Percentiles rank a stretch among this genome's conserved stretches.
Conservation (phyloP, 2,888 invertebrate genomes). For the Drosophila macrothrix region DNA sequence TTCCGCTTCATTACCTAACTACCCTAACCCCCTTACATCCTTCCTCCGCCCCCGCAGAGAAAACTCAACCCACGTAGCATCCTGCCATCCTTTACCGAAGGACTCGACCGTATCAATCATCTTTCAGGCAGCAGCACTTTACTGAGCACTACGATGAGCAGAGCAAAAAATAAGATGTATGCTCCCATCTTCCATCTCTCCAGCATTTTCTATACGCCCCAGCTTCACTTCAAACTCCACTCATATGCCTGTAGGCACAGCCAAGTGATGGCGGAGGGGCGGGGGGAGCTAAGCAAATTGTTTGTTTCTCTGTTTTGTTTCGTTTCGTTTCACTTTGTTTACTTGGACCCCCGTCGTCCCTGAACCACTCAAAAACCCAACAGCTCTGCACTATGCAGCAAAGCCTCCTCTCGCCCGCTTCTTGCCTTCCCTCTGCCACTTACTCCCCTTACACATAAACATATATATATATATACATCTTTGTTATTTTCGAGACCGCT, state of each 20-base stretch:
- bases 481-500: slow-evolving; percentile 51
- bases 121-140: slow-evolving; percentile 69
- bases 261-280: background rate
- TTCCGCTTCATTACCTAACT: slow-evolving; percentile 76
- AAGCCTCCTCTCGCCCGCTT: background rate
- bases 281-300: slow-evolving; percentile 58
- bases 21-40: background rate
- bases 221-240: slow-evolving; percentile 25
- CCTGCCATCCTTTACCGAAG: slow-evolving; percentile 15
- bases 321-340: slow-evolving; percentile 58
- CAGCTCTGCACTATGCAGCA: background rate
- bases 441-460: background rate
- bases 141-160: slow-evolving; percentile 17
- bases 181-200: slow-evolving; percentile 6
- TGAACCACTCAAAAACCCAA: slow-evolving; percentile 26
- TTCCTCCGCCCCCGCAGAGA: background rate
- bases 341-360: slow-evolving; percentile 48
- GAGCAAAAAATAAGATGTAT: slow-evolving; percentile 56
- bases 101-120: slow-evolving; percentile 71
- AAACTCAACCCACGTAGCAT: background rate
- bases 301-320: slow-evolving; percentile 56
- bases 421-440: background rate
- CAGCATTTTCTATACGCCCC: background rate
- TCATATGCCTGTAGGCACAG: slow-evolving; percentile 56
- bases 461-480: slow-evolving; percentile 11